Percentiles rank a stretch among this genome's conserved stretches.
Conservation (phyloP, 2,888 invertebrate genomes). For the Sarcophaga variegata region DNA sequence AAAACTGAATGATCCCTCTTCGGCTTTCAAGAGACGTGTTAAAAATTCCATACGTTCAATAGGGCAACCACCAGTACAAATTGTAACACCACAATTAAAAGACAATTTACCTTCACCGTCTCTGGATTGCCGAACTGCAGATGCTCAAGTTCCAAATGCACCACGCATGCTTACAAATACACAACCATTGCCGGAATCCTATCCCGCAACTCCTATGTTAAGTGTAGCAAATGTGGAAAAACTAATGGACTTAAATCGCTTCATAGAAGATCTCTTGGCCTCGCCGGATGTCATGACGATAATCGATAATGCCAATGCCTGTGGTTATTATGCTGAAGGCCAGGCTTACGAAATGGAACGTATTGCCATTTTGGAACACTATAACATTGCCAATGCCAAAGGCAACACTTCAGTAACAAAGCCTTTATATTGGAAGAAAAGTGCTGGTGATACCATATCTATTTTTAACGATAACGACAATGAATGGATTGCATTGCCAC, state of each 20-base stretch:
- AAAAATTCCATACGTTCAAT: conserved; percentile 13
- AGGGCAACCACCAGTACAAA: conserved; percentile 53
- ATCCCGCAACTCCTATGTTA: conserved; percentile 55
- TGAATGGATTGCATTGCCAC: conserved; percentile 58
- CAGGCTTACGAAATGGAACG: conserved; percentile 62
- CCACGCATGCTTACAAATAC: conserved; percentile 16
- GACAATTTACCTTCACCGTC: conserved; percentile 14
- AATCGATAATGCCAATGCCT: conserved; percentile 59
- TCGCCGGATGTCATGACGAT: conserved; percentile 48
- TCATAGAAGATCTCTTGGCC: conserved; percentile 56
- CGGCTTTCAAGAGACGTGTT: conserved; percentile 41
- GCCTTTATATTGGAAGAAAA: conserved; percentile 58
- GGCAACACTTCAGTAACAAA: conserved; percentile 37
- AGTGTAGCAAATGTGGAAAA: conserved; percentile 59
- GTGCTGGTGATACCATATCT: conserved; percentile 48
- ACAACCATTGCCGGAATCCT: conserved; percentile 47
- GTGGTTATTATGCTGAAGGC: conserved; percentile 52
- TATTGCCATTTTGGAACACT: conserved; percentile 57
- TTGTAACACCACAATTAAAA: conserved; percentile 54
- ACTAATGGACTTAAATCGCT: conserved; percentile 57
- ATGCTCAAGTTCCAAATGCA: conserved; percentile 13
- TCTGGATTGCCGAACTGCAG: conserved; percentile 20
- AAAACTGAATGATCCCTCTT: conserved; percentile 38
- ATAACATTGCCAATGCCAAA: conserved; percentile 58
- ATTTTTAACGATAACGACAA: conserved; percentile 60